phyloP scores from a whole-genome alignment of 2,797 vertebrate species.

The Phalloptychus januarius region DNA sequence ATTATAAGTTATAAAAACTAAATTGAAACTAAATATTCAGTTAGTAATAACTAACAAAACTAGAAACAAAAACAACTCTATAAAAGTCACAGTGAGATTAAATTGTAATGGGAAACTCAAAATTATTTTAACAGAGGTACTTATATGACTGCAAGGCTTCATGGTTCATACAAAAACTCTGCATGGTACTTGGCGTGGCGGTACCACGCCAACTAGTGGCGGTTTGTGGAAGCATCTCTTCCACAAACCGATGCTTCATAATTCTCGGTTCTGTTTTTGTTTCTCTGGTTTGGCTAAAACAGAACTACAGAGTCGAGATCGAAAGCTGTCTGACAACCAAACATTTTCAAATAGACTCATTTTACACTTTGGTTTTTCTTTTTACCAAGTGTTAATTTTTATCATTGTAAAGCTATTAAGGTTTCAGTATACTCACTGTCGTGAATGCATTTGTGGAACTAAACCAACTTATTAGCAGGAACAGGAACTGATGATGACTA shows the following conservation, averaged over 20 bases:
- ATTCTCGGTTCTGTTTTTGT: constrained; percentile 28
- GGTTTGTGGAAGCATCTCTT: too few relatives aligned
- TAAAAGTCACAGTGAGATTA: too few relatives aligned
- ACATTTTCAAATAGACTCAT: neutral
- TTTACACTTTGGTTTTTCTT: neutral
- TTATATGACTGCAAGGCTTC: neutral
- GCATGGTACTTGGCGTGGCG: neutral
- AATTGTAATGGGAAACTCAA: too few relatives aligned
- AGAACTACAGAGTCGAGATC: neutral
- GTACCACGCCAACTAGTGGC: too few relatives aligned
- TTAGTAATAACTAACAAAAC: too few relatives aligned
- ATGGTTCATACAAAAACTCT: neutral
- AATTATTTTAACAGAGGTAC: too few relatives aligned
- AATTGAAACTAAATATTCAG: too few relatives aligned
- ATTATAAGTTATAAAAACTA: too few relatives aligned
- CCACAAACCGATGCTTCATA: constrained; percentile 11
- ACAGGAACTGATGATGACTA: neutral
- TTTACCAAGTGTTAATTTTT: neutral
- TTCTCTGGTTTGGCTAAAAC: neutral
- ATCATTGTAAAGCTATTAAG: neutral
- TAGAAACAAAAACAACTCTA: too few relatives aligned
- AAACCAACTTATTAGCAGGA: too few relatives aligned
- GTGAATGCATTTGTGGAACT: neutral
- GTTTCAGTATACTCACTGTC: neutral
- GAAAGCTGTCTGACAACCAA: neutral